Evolutionary conservation across 2,797 vertebrate genomes (phyloP).

Genomic region (Phoebastria nigripes): DNA sequence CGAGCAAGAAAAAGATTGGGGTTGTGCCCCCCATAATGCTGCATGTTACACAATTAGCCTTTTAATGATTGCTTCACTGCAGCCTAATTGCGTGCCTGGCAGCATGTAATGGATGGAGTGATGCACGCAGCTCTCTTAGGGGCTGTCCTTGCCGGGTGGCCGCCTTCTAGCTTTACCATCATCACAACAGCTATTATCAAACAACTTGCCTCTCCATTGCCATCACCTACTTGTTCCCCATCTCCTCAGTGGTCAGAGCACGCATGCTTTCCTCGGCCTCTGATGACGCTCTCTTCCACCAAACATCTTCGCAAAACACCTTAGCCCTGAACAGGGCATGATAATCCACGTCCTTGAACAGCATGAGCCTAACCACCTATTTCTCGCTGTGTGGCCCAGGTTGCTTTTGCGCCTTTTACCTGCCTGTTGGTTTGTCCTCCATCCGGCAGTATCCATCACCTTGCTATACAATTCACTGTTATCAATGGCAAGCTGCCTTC

Average conservation of each 20-base stretch:
- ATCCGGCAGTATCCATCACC: not conserved
- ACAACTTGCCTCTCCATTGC: not conserved
- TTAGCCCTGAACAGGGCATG: not conserved
- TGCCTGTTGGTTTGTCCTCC: not conserved
- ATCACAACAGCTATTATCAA: not conserved
- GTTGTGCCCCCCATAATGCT: not conserved
- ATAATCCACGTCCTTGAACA: rapidly evolving
- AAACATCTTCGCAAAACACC: not conserved
- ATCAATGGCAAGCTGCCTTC: rapidly evolving
- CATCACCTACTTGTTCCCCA: not conserved
- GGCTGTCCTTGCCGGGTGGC: not conserved
- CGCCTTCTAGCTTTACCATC: not conserved
- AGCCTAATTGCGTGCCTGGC: not conserved
- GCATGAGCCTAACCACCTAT: rapidly evolving
- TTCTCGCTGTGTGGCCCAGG: not conserved
- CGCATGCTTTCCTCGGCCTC: not conserved
- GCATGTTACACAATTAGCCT: not conserved
- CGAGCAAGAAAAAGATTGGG: not conserved
- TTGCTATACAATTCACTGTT: not conserved
- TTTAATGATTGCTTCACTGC: not conserved
- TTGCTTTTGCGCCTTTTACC: not conserved
- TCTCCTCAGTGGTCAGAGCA: not conserved
- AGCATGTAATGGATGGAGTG: not conserved
- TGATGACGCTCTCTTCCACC: not conserved
- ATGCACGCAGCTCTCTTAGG: not conserved